Conservation (phyloP, 2,888 invertebrate genomes). For the Torymus aiolomorphi region DNA sequence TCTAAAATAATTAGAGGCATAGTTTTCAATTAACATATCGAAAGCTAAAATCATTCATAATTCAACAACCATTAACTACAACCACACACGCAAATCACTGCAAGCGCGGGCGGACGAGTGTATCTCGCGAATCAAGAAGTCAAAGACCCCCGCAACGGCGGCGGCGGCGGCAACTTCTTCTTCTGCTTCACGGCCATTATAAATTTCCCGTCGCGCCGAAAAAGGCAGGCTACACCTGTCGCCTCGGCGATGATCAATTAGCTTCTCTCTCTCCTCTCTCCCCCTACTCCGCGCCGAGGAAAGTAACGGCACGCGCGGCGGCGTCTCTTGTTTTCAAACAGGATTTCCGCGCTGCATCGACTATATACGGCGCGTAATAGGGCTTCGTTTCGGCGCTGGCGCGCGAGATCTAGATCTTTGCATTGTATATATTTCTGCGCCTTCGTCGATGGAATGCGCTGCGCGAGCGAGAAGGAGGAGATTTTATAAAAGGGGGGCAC, state of each 20-base stretch:
- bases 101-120: no score
- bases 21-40: no score
- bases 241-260: conserved; percentile 17
- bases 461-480: neutral
- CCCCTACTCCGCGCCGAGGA: conserved; percentile 8
- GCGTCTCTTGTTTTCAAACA: conserved; percentile 48
- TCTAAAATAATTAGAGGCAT: no score
- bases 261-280: neutral
- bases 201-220: no score
- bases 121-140: no score
- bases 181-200: no score
- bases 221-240: neutral
- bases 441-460: conserved; percentile 12
- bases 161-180: no score
- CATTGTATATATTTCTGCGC: conserved; percentile 38
- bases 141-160: no score
- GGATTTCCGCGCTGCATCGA: conserved; percentile 38
- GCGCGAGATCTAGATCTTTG: conserved; percentile 49
- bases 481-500: neutral
- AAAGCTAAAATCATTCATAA: no score
- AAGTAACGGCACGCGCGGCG: conserved; percentile 31
- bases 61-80: no score
- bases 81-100: no score
- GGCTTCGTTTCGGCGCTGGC: conserved; percentile 52
- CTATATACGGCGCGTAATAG: conserved; percentile 24